These are phyloP conservation scores for Polyodon spathula DNA, from an alignment of 2,113 vertebrate species.

Conservation along the genomic window DNA sequence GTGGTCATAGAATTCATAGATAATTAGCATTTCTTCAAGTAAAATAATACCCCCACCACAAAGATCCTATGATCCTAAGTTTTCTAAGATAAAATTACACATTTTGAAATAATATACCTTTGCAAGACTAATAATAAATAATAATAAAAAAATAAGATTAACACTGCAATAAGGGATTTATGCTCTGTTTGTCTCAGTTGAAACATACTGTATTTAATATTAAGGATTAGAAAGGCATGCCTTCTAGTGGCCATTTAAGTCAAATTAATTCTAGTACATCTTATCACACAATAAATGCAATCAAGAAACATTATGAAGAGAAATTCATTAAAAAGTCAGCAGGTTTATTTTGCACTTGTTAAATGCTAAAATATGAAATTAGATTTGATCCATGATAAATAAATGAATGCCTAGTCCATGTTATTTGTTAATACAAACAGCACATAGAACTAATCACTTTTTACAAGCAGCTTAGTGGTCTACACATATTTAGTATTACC, in stretches of 20 bases:
- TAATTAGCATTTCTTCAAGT: neutral
- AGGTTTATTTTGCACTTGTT: neutral
- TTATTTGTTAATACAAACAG: slow-evolving; percentile 2
- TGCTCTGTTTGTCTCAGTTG: neutral
- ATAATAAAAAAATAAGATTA: no score
- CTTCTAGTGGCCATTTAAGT: slow-evolving; percentile 11
- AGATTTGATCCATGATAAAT: slow-evolving; percentile 3
- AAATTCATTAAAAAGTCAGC: neutral
- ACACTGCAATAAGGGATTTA: no score
- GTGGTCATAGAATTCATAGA: slow-evolving; percentile 25
- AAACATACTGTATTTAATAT: neutral
- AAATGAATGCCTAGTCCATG: slow-evolving; percentile 2
- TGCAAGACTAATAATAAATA: no score
- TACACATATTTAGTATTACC: slow-evolving; percentile 20
- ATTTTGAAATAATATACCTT: no score
- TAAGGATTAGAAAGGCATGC: neutral
- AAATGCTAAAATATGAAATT: neutral
- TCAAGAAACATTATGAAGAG: neutral
- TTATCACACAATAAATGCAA: neutral
- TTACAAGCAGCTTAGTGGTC: slow-evolving; percentile 18
- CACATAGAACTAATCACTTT: slow-evolving; percentile 25
- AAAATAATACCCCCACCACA: no score
- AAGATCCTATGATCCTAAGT: no score
- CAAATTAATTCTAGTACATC: slow-evolving; percentile 12
- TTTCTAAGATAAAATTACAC: no score